Evolutionary conservation across 2,888 invertebrate species (phyloP), one percentile per base, ranked within the genome.

Genomic region (Tethea ocularis): DNA sequence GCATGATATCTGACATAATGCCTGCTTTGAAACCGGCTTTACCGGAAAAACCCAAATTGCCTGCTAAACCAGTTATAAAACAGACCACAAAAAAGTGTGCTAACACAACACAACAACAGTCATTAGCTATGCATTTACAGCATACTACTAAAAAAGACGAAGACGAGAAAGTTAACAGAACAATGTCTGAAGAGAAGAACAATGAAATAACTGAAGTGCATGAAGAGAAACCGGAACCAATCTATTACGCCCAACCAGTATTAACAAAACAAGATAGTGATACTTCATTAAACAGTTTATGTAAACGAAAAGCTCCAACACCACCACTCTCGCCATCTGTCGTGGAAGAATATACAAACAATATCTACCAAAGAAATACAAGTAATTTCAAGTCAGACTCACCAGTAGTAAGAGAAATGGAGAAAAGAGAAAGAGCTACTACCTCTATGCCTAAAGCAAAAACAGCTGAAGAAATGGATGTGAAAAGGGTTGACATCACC

Each of bases 271-370:
- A 94, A 74, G 94, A 94, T 68, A 94, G 94, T 61, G 94, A 93
- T 67, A 89, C 93, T 20, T 94, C 94, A 11, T 88, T 93, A 10
- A 92, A 89, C 61, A 93, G 93, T 70, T 84, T 94, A 17, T 94
- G 94, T 74, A 97, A 97, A 84, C 93, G 97, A 56, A 95, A 96
- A 85, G 97, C 97, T 0, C 97, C 97, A 0, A 95, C 95, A 74
- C 97, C 97, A 20, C 97, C 96, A 52, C 83, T 90, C 8, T 88
- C 91, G 2, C 89, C 93, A 2, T 84, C 85, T 4, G 74, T 82
- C 20, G 20, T 46, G 1, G 94, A 95, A 69, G 94, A 94, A 69
- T 85, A 84, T 51, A 86, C 91, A 1, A 91, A 82, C 62, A 85
- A 88, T 57, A 80, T 95, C 69, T 96, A 95, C 84, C 94, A 95